Percentiles rank a stretch among this genome's conserved stretches.
Conservation (phyloP, 2,797 vertebrate species). For the Columba guinea region DNA sequence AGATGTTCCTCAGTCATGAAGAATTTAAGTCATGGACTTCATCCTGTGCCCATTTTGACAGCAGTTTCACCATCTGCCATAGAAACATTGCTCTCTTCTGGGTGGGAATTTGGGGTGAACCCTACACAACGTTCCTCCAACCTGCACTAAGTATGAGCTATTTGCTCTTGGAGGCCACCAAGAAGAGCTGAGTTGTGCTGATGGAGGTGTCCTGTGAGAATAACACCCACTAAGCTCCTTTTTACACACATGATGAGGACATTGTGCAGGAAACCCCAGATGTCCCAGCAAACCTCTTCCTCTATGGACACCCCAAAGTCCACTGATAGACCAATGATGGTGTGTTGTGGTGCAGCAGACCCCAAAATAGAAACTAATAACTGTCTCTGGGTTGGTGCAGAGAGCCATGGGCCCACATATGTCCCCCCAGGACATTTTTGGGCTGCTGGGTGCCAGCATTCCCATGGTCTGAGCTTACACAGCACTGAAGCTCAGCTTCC, state of each 20-base stretch:
- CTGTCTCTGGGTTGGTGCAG: not conserved
- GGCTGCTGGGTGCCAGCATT: no score
- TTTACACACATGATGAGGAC: rapidly evolving
- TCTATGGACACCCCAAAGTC: rapidly evolving
- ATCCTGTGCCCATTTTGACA: rapidly evolving
- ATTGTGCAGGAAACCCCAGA: not conserved
- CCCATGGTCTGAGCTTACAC: not conserved
- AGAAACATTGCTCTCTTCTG: not conserved
- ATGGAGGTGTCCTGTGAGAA: not conserved
- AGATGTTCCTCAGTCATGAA: not conserved
- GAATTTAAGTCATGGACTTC: not conserved
- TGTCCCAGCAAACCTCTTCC: not conserved
- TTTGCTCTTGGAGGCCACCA: not conserved
- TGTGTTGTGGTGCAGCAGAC: no score
- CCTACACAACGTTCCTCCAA: rapidly evolving
- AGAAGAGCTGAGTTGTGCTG: not conserved
- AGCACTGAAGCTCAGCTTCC: not conserved
- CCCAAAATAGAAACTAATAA: rapidly evolving
- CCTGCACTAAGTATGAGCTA: not conserved
- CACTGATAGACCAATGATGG: not conserved
- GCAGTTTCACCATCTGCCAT: not conserved
- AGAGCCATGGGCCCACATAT: not conserved
- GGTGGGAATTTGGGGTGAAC: not conserved
- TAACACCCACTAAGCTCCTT: no score
- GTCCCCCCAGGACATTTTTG: not conserved